These are phyloP conservation scores for Stenodema calcarata DNA, from an alignment of 2,888 invertebrate species.

Conservation along the genomic window DNA sequence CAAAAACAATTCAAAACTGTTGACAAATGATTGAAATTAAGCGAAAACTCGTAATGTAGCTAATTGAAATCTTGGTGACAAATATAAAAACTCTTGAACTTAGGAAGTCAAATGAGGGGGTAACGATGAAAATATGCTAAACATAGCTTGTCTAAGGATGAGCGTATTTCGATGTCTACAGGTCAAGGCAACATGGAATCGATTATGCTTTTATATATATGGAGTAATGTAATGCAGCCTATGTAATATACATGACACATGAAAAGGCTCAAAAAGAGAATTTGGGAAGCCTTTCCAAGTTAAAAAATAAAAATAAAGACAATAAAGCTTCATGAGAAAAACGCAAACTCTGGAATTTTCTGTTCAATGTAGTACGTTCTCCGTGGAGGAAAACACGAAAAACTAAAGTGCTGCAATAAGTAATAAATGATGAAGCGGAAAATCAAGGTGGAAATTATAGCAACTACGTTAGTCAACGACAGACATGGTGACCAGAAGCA, in stretches of 20 bases:
- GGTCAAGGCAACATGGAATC: neutral
- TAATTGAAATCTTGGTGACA: neutral
- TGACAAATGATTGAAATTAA: neutral
- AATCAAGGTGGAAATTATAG: constrained; percentile 30
- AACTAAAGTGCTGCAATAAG: constrained; percentile 26
- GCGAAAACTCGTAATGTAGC: neutral
- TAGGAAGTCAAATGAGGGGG: neutral
- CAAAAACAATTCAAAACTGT: neutral
- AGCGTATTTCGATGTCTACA: neutral
- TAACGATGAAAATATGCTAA: neutral
- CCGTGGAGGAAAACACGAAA: neutral
- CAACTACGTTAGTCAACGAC: constrained; percentile 41
- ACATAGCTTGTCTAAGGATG: neutral
- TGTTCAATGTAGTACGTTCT: neutral
- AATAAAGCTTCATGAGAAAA: neutral
- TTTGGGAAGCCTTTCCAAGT: neutral
- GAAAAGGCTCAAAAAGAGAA: neutral
- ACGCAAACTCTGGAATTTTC: neutral
- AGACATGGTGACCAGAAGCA: constrained; percentile 50
- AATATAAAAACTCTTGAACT: neutral
- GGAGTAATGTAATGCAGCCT: neutral
- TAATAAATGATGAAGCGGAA: constrained; percentile 7
- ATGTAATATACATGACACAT: neutral
- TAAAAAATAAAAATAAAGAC: neutral
- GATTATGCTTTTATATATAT: neutral